These are phyloP conservation scores for Andinoacara biseriatus DNA, from an alignment of 2,113 vertebrate genomes.

Conservation along the genomic window DNA sequence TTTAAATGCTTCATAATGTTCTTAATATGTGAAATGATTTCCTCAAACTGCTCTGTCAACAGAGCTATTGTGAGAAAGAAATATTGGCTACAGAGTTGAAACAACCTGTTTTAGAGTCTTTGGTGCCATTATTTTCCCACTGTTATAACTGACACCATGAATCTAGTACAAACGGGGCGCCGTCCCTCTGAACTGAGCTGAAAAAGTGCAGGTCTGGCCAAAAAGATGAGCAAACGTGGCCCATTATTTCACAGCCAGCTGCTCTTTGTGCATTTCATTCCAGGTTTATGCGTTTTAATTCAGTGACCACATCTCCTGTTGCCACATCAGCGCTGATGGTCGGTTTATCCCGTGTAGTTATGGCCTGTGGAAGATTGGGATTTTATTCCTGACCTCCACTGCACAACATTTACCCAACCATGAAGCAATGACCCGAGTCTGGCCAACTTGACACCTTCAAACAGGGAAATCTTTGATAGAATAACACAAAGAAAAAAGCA, in stretches of 20 bases:
- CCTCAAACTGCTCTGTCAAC: not conserved
- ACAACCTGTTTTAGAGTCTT: not conserved
- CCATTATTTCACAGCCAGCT: slow-evolving; percentile 5
- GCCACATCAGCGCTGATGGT: not conserved
- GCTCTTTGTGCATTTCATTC: slow-evolving; percentile 1
- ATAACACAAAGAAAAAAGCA: slow-evolving; percentile 26
- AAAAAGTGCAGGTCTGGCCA: slow-evolving; percentile 11
- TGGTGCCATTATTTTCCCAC: not conserved
- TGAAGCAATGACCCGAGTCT: not conserved
- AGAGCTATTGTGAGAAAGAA: not conserved
- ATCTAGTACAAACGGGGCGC: not conserved
- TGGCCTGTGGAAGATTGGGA: not conserved
- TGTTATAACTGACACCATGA: not conserved
- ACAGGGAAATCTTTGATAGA: slow-evolving; percentile 56
- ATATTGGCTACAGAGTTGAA: not conserved
- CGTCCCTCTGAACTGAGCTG: not conserved
- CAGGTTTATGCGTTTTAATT: slow-evolving; percentile 8
- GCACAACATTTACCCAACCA: not conserved
- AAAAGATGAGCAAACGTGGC: slow-evolving; percentile 39
- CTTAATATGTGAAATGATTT: too few relatives aligned
- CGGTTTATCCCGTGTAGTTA: slow-evolving; percentile 4
- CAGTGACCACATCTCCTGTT: slow-evolving; percentile 10
- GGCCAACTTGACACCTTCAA: slow-evolving; percentile 4
- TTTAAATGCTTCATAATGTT: not conserved
- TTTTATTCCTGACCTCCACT: not conserved